Base-by-base conservation (phyloP, 2,888 invertebrate genomes). In the Cephus spinipes region DNA sequence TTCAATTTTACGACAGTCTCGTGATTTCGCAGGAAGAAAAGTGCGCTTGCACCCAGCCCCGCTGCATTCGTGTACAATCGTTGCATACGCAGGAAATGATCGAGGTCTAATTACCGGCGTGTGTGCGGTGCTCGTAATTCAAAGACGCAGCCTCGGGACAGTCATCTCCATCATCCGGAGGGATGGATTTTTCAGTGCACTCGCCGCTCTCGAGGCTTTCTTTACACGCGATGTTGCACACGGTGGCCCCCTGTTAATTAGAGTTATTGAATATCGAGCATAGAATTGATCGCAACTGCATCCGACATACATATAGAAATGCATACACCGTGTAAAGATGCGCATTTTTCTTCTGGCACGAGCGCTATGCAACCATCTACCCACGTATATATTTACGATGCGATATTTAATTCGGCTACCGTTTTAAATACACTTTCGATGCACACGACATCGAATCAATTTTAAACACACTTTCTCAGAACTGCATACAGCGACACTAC, bases 211-310 rank as follows among this genome's bases (percentile, higher is more conserved):
- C 55, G 23, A 55, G 23, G 55, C 55, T 55, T 55, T 55, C 55
- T 55, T 23, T 55, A 55, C 55, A 55, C 55, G 55, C 55, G 23
- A 55, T 55, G 55, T 9, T 55, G 55, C 55, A 55, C 55, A 55
- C 55, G 55, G 55, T 55, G 55, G 23, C 55, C 55, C 55, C 55
- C 55, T 33, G 33, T 55, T 73, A 76, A 83, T 83, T 79, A 80
- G 77, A 79, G 69, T 85, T 82, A 83, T 84, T 82, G 81, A 84
- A 85, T 79, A 82, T 79, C 73, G 79, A 74, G n/a, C 73, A 76
- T 79, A 69, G 78, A 76, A 79, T 85, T 84, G 82, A 85, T 84
- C 82, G 73, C 73, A 9, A 55, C 55, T 55, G 55, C 23, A 55
- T 55, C 55, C 23, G 55, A 55, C 55, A 23, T 23, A 55, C 9